Evolutionary conservation across 2,113 vertebrate species (phyloP).

Genomic region (Chionodraco myersi): DNA sequence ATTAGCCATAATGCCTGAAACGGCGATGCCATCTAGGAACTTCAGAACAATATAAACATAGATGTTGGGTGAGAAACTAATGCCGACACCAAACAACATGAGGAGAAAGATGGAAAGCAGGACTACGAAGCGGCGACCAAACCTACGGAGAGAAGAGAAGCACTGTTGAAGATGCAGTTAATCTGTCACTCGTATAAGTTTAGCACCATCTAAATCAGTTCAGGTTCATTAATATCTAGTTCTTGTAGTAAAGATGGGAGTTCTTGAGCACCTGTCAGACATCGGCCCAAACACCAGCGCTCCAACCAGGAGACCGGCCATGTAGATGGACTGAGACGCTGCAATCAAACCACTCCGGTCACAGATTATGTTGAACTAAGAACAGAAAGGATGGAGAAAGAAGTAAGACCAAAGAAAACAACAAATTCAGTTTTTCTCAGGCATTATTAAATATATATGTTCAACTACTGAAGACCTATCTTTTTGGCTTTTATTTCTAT

Average conservation of each 20-base stretch:
- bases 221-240: background rate
- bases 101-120: slow-evolving; percentile 83
- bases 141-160: slow-evolving; percentile 76
- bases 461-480: too few species aligned
- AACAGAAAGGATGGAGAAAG: slow-evolving; percentile 52
- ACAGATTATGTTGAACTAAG: slow-evolving; percentile 91
- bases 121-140: slow-evolving; percentile 85
- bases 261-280: slow-evolving; percentile 86
- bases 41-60: slow-evolving; percentile 85
- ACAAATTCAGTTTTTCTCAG: background rate
- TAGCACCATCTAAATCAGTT: background rate
- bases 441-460: too few species aligned
- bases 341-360: slow-evolving; percentile 80
- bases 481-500: too few species aligned
- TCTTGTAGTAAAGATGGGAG: too few species aligned
- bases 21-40: slow-evolving; percentile 81
- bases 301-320: slow-evolving; percentile 88
- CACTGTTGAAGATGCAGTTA: background rate
- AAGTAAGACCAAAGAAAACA: background rate
- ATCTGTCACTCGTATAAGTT: too few species aligned
- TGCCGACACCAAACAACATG: slow-evolving; percentile 76
- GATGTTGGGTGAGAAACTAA: slow-evolving; percentile 86
- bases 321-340: slow-evolving; percentile 88
- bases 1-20: slow-evolving; percentile 82
- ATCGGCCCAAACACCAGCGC: slow-evolving; percentile 86